Evolutionary conservation across 2,888 invertebrate species (phyloP), one percentile per base, ranked within the genome.

Genomic region (Lissonota sp.): DNA sequence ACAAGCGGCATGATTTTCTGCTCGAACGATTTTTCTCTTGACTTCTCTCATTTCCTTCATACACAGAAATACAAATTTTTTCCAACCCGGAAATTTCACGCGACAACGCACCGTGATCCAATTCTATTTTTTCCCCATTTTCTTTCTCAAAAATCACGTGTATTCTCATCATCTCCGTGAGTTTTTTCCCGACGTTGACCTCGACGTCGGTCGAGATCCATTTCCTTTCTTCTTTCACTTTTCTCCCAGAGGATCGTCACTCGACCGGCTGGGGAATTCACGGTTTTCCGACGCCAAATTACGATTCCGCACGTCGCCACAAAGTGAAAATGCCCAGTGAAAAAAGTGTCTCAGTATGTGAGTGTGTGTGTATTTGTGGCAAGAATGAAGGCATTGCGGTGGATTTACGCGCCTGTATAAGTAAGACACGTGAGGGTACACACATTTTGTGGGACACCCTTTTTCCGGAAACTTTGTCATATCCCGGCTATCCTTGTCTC

Each of bases 271-370:
- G 6, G 79, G 83, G 81, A 79, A 83, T 84, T 82, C 83, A 74
- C 76, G 82, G 72, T 80, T 60, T 26, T n/a, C 75, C 60, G 76
- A 66, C 66, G 67, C 44, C 73, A 83, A 84, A 80, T 80, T 80
- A 83, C 84, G 80, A 82, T 80, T 79, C 78, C 78, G 49, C 64
- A 62, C 79, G 60, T 75, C 69, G 67, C 66, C 75, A 78, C 80
- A 63, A 76, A 80, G 69, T 76, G 81, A 83, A 84, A 82, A 82
- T 75, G 74, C 74, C 49, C 57, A 58, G 69, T 10, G 66, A 71
- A 14, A 55, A 60, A 55, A 53, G 70, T 70, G 55, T 60, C 26
- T 26, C 12, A 55, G 69, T 58, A 64, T 42, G 16, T 51, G 26
- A 2, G 3, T 51, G 26, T 26, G 3, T 26, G 26, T 26, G 1